These are phyloP conservation scores for Mellilla xanthometata DNA, from an alignment of 2,888 invertebrate species.

Conservation along the genomic window DNA sequence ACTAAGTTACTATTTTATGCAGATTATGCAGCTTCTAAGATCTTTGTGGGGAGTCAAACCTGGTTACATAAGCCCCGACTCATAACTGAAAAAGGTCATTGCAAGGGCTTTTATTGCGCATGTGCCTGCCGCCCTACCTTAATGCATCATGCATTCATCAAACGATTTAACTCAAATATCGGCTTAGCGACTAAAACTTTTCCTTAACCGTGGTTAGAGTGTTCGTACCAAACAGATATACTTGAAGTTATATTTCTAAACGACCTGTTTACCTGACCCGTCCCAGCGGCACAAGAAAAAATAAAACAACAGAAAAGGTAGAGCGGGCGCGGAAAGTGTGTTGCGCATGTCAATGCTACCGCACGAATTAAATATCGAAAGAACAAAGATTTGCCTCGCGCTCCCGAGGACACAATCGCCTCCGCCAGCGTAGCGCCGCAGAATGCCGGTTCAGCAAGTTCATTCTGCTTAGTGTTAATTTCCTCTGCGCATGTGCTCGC, in stretches of 20 bases:
- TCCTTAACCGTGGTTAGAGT: not conserved
- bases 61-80: too few relatives aligned
- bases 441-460: constrained; percentile 1
- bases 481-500: constrained; percentile 5
- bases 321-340: not conserved
- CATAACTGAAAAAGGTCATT: constrained; percentile 4
- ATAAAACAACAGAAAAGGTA: constrained; percentile 1
- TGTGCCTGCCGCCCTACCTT: constrained; percentile 10
- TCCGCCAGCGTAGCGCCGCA: not conserved
- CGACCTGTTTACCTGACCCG: constrained; percentile 6
- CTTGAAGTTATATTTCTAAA: not conserved
- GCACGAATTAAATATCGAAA: constrained; percentile 12
- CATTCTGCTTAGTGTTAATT: not conserved
- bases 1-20: not conserved
- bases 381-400: constrained; percentile 8
- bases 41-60: too few relatives aligned
- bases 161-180: not conserved
- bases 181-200: not conserved
- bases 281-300: not conserved
- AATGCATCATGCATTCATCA: constrained; percentile 14
- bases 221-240: too few relatives aligned
- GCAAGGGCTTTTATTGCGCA: constrained; percentile 16
- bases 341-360: constrained; percentile 15
- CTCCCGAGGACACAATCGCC: not conserved
- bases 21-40: too few relatives aligned